Percentiles rank a stretch among this genome's conserved stretches.
Conservation (phyloP, 2,113 vertebrate genomes). For the Phodopus roborovskii region DNA sequence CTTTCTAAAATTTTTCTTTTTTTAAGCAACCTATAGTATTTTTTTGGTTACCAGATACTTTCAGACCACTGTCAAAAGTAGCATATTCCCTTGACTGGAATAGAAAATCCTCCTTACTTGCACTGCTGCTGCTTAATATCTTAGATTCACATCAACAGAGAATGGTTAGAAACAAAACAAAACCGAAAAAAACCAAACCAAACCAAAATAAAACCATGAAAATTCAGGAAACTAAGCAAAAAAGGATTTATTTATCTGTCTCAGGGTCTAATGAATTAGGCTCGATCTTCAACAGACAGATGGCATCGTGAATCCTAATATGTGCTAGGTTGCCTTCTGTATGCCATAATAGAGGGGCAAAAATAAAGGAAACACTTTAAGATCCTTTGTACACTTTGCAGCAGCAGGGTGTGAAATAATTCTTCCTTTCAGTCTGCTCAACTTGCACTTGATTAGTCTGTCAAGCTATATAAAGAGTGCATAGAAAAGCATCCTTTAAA, state of each 20-base stretch:
- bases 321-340: conserved; percentile 46
- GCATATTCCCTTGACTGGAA: conserved; percentile 31
- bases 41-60: not conserved
- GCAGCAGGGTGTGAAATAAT: conserved; percentile 55
- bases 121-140: conserved; percentile 48
- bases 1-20: not conserved
- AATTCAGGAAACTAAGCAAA: conserved; percentile 14
- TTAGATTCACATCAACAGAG: conserved; percentile 51
- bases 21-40: not conserved
- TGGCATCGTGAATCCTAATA: conserved; percentile 36
- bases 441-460: conserved; percentile 47
- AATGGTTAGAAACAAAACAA: conserved; percentile 22
- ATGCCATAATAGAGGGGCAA: not conserved
- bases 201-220: conserved; percentile 47
- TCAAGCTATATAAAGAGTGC: conserved; percentile 59
- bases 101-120: conserved; percentile 49
- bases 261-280: conserved; percentile 28
- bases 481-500: conserved; percentile 25
- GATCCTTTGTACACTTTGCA: conserved; percentile 23
- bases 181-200: conserved; percentile 30
- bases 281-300: conserved; percentile 51
- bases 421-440: conserved; percentile 60
- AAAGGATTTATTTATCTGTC: not conserved
- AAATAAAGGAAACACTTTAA: conserved; percentile 33
- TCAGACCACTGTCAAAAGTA: conserved; percentile 11